Conservation (phyloP, 2,888 invertebrate species). For the Vesta saturnalis region DNA sequence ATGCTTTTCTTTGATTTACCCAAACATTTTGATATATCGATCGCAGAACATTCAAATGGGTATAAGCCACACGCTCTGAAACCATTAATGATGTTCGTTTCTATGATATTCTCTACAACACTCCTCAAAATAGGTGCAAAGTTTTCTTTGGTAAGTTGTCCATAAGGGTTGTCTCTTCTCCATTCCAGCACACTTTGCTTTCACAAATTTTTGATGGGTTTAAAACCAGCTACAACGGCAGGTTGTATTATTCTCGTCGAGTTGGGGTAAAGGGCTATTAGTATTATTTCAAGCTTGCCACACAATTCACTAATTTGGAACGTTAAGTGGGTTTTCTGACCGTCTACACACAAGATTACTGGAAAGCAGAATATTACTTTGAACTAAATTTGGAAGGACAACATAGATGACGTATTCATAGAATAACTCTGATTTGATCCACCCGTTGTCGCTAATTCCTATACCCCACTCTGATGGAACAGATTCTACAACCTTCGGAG, state of each 20-base stretch:
- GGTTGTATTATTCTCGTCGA: constrained; percentile 31
- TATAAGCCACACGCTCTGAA: too few relatives aligned
- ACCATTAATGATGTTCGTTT: too few relatives aligned
- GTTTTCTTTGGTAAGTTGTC: too few relatives aligned
- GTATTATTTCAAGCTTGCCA: constrained; percentile 42
- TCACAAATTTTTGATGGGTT: constrained; percentile 45
- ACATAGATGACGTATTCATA: constrained; percentile 44
- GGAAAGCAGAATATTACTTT: constrained; percentile 27
- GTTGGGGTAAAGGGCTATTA: constrained; percentile 49
- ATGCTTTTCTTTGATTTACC: too few relatives aligned
- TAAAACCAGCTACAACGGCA: constrained; percentile 44
- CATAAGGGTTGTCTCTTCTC: too few relatives aligned
- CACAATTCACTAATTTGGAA: constrained; percentile 44
- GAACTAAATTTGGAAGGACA: constrained; percentile 23
- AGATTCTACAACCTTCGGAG: too few relatives aligned
- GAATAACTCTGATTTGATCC: constrained; percentile 25
- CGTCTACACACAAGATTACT: constrained; percentile 34
- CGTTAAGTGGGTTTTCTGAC: constrained; percentile 40
- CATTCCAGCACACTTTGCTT: too few relatives aligned
- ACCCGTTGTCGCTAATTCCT: not conserved
- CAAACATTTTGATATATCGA: too few relatives aligned
- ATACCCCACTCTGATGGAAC: not conserved
- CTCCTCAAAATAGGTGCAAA: too few relatives aligned
- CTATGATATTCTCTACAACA: too few relatives aligned
- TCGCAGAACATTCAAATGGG: too few relatives aligned